These are phyloP conservation scores for Electrona antarctica DNA, from an alignment of 2,113 vertebrate genomes.

Conservation along the genomic window DNA sequence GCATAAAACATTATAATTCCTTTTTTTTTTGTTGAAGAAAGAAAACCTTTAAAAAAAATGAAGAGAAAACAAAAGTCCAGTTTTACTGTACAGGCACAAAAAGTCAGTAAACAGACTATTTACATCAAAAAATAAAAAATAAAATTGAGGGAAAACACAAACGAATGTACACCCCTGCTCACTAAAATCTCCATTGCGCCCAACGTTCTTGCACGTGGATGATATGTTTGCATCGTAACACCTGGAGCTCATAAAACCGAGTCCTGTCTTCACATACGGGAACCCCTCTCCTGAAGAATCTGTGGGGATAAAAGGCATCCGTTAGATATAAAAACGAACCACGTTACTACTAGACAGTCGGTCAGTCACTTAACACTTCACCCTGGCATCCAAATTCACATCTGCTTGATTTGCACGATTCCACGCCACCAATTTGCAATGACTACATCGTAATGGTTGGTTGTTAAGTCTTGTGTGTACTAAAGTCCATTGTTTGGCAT, in stretches of 20 bases:
- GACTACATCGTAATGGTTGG: too few relatives aligned
- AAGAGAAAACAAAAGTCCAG: constrained; percentile 64
- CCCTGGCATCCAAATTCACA: too few relatives aligned
- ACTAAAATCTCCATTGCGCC: constrained; percentile 77
- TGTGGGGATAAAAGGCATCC: constrained; percentile 69
- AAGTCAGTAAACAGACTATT: constrained; percentile 76
- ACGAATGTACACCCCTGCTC: constrained; percentile 68
- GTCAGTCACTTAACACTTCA: neutral
- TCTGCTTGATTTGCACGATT: too few relatives aligned
- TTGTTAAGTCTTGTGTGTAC: too few relatives aligned
- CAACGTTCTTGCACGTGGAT: constrained; percentile 76
- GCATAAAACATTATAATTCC: constrained; percentile 61
- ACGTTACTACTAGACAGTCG: neutral
- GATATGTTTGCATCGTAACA: constrained; percentile 80
- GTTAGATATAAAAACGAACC: constrained; percentile 16
- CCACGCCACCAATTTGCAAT: too few relatives aligned
- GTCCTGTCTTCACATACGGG: constrained; percentile 89
- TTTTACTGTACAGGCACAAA: constrained; percentile 77
- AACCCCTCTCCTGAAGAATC: constrained; percentile 98
- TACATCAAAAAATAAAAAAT: constrained; percentile 62
- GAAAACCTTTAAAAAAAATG: constrained; percentile 18
- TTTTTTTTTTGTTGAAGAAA: constrained; percentile 47
- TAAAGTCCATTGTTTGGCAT: too few relatives aligned
- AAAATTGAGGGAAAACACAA: constrained; percentile 55
- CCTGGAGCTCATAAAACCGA: constrained; percentile 75